Evolutionary conservation across 2,113 vertebrate genomes (phyloP), one percentile per base, ranked within the genome.

Genomic region (Alectura lathami): DNA sequence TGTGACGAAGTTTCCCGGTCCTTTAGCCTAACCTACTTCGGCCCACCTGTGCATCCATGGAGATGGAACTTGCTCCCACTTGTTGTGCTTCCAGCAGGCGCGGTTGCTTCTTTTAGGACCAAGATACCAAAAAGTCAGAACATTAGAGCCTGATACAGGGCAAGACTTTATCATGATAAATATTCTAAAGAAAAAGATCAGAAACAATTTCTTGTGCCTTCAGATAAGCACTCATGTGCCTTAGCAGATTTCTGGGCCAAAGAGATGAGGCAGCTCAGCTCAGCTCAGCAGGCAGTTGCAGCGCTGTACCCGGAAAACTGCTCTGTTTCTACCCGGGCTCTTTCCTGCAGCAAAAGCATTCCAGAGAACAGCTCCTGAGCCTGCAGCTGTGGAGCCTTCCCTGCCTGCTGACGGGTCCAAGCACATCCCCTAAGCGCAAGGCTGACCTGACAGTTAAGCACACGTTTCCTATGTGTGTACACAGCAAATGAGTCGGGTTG

Each of bases 261-360:
- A 42, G 40, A 13, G 23, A 42, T 13, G 27, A 42, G 54, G 54
- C 40, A 59, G 43, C 4, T 20, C 13, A 29, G 43, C 4, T 20
- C 13, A 29, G 27, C 62, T 42, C 17, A 26, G 62, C 3, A 2
- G 23, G 6, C 0, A 0, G 20, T 23, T 0, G 3, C 36, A 43
- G 26, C 0, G 0, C 43, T 0, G 0, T 20, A 8, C 0, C 0
- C 50, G 57, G 78, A 75, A 75, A 75, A 54, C 69, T 69, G 60
- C 36, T 80, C 54, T 60, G 30, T 9, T 80, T 82, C 59, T 82
- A 85, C 69, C 56, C 8, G 43, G 62, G 23, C 15, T 23, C 67
- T 64, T 82, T 17, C 24, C 56, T 42, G 20, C 34, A 36, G 10
- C 1, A 1, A 64, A 53, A 85, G 24, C 34, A 42, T 64, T 70